phyloP scores from a whole-genome alignment of 1,140 invertebrate species.

The Acarapis woodi region DNA sequence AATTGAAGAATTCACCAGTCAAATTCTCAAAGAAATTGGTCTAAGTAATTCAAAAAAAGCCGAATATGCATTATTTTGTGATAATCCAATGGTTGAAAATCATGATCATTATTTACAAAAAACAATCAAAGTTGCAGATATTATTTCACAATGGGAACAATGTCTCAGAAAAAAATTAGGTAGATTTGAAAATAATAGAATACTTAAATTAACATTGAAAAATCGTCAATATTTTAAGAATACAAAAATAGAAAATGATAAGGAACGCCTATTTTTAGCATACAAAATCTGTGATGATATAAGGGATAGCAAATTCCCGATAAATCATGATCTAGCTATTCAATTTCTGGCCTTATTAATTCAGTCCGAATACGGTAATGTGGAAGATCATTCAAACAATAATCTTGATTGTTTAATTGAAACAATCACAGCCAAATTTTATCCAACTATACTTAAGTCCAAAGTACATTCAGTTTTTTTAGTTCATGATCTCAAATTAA shows the following conservation, averaged over 20 bases:
- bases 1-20: constrained; percentile 55
- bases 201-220: constrained; percentile 67
- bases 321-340: constrained; percentile 55
- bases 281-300: constrained; percentile 75
- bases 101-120: constrained; percentile 30
- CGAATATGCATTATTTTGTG: constrained; percentile 70
- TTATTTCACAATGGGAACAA: constrained; percentile 89
- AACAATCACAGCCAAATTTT: too few relatives aligned
- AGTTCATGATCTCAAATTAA: constrained; percentile 22
- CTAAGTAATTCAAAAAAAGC: constrained; percentile 42
- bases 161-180: constrained; percentile 63
- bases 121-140: constrained; percentile 36
- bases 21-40: too few relatives aligned
- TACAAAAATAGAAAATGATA: constrained; percentile 60
- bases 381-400: too few relatives aligned
- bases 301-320: constrained; percentile 40
- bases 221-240: constrained; percentile 55
- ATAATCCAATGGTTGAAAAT: constrained; percentile 71
- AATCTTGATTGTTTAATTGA: too few relatives aligned
- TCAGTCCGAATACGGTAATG: constrained; percentile 41
- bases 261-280: constrained; percentile 55
- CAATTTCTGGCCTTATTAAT: constrained; percentile 70
- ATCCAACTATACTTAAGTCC: too few relatives aligned
- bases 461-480: too few relatives aligned
- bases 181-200: constrained; percentile 72